Evolutionary conservation across 2,113 vertebrate species (phyloP).

Genomic region (Hirundichthys speculiger): DNA sequence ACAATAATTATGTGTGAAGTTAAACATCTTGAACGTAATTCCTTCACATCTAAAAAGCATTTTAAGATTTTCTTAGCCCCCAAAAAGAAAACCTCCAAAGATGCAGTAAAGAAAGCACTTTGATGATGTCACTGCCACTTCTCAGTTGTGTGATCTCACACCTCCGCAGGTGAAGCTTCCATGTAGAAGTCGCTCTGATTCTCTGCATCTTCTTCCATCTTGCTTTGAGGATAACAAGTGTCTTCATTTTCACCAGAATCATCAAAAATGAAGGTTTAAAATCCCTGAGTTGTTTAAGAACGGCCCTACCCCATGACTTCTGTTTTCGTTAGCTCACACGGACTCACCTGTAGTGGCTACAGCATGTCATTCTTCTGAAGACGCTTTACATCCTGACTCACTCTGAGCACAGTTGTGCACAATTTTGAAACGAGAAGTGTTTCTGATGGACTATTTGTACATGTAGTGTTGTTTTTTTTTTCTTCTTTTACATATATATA

Average conservation of each 20-base stretch:
- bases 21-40: constrained; percentile 6
- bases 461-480: constrained; percentile 45
- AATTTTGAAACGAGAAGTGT: constrained; percentile 24
- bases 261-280: neutral
- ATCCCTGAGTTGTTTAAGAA: neutral
- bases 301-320: constrained; percentile 17
- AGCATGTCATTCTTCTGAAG: constrained; percentile 34
- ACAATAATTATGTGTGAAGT: constrained; percentile 20
- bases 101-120: constrained; percentile 58
- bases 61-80: too few species aligned
- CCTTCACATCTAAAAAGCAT: neutral
- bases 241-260: neutral
- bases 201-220: neutral
- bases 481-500: too few species aligned
- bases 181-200: neutral
- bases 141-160: constrained; percentile 4
- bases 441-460: constrained; percentile 30
- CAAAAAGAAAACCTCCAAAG: constrained; percentile 48
- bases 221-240: neutral
- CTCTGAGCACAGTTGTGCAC: constrained; percentile 32
- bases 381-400: constrained; percentile 27
- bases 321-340: constrained; percentile 10
- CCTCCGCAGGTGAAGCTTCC: constrained; percentile 13
- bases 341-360: constrained; percentile 33
- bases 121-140: constrained; percentile 57